phyloP scores from a whole-genome alignment of 2,888 invertebrate species.

The Andrena flavipes region DNA sequence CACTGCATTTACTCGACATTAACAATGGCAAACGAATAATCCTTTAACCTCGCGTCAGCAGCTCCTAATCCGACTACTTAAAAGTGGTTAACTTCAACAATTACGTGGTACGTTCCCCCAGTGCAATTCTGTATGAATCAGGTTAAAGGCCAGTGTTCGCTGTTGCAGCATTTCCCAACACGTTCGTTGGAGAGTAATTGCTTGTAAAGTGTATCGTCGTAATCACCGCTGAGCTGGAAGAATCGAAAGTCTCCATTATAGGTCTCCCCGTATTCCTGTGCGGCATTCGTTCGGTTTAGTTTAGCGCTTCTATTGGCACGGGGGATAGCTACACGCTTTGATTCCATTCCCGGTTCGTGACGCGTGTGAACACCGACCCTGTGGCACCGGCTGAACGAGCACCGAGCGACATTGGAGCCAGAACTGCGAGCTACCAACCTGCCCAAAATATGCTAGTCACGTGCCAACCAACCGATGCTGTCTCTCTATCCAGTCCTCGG shows the following conservation, averaged over 20 bases:
- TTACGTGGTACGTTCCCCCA: background rate
- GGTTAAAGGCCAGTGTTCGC: background rate
- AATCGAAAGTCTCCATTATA: constrained; percentile 38
- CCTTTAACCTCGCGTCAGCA: too few species aligned
- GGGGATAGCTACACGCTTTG: constrained; percentile 57
- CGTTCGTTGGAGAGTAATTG: constrained; percentile 10
- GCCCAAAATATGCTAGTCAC: constrained; percentile 78
- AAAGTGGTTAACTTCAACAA: background rate
- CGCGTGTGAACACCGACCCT: constrained; percentile 40
- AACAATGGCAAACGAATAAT: too few species aligned
- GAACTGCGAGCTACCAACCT: constrained; percentile 60
- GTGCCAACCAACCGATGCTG: constrained; percentile 77
- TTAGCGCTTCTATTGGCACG: constrained; percentile 50
- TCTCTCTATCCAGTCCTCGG: constrained; percentile 74
- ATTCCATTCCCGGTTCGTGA: constrained; percentile 58
- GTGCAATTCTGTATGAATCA: background rate
- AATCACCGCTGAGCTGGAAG: constrained; percentile 35
- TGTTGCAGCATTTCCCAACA: background rate
- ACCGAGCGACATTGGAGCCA: constrained; percentile 60
- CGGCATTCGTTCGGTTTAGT: constrained; percentile 47
- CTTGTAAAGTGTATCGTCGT: constrained; percentile 13
- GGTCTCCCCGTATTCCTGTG: constrained; percentile 21
- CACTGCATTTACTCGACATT: too few species aligned
- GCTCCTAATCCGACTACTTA: background rate
- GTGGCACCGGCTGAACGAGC: constrained; percentile 59